Base-by-base conservation (phyloP, 37 sponge, comb jelly and placozoan species). In the Bolinopsis microptera region DNA sequence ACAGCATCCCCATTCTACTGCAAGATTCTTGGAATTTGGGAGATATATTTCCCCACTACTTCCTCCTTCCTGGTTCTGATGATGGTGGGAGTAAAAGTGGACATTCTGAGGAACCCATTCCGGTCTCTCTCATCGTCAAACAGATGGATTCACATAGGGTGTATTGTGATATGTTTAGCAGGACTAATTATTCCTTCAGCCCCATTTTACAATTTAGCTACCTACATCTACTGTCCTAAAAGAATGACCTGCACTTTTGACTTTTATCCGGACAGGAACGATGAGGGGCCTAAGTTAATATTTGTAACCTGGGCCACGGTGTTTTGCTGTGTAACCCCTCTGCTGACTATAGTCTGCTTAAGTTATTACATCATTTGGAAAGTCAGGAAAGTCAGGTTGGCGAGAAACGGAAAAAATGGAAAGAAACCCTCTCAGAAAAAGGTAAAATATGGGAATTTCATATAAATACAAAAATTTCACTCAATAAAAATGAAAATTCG, bases 21-120 rank as follows among this genome's bases (percentile, higher is more conserved):
- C 83, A 80, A 36, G 38, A 3, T 80, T 8, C 83, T 80, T 28
- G 83, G 83, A 23, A 35, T 80, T 8, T 80, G 35, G 37, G 83
- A 80, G 83, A 80, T 80, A 3, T 80, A 80, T 38, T 80, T 80
- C 38, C 83, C 83, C 83, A 80, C 83, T 8, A 80, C 83, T 5
- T 80, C 83, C 38, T 35, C 83, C 18, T 80, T 80, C 83, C 83
- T 80, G 16, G 83, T 80, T 2, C 38, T 80, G 83, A 35, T 27
- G 23, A 3, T 80, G 83, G 83, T 80, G 16, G 83, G 38, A 3
- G 36, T 27, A 5, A 80, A 80, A 80, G 83, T 80, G 5, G 8
- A 80, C 8, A 80, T 80, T 35, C 23, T 80, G 5, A 35, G 83
- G 3, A 27, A 80, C 38, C 83, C 83, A 8, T 80, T 80, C 83